Conservation (phyloP, 2,113 vertebrate genomes). For the Sylvia atricapilla region DNA sequence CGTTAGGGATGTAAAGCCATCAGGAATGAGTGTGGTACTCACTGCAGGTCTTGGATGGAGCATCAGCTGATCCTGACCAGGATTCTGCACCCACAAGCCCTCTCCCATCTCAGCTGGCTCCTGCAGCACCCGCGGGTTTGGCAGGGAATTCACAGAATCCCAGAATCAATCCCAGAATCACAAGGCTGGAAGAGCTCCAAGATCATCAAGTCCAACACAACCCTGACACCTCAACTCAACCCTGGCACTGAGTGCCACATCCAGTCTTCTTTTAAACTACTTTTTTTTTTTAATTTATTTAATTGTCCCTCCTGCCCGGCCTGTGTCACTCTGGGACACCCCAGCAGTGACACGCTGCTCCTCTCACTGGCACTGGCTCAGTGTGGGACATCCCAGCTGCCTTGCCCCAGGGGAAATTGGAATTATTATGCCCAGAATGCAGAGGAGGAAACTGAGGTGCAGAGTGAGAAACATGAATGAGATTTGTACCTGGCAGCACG, state of each 20-base stretch:
- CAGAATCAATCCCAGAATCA: background rate
- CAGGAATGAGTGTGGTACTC: background rate
- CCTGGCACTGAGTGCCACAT: background rate
- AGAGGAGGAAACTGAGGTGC: background rate
- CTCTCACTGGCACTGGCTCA: background rate
- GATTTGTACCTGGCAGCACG: accelerated
- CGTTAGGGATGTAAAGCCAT: background rate
- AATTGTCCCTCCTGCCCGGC: background rate
- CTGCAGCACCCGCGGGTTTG: background rate
- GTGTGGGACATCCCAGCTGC: background rate
- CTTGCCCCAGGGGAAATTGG: accelerated
- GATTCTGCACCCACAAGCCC: background rate
- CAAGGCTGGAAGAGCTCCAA: background rate
- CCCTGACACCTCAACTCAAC: background rate
- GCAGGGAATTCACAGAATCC: background rate
- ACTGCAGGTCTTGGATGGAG: accelerated
- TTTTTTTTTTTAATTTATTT: too few species aligned
- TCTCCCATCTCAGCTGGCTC: background rate
- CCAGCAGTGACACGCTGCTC: background rate
- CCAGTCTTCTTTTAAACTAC: background rate
- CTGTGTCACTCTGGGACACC: background rate
- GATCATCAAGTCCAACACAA: background rate
- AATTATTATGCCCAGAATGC: accelerated
- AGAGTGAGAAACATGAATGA: background rate
- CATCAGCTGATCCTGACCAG: accelerated